phyloP scores from a whole-genome alignment of 2,888 invertebrate species.

The Drosophila ustulata region DNA sequence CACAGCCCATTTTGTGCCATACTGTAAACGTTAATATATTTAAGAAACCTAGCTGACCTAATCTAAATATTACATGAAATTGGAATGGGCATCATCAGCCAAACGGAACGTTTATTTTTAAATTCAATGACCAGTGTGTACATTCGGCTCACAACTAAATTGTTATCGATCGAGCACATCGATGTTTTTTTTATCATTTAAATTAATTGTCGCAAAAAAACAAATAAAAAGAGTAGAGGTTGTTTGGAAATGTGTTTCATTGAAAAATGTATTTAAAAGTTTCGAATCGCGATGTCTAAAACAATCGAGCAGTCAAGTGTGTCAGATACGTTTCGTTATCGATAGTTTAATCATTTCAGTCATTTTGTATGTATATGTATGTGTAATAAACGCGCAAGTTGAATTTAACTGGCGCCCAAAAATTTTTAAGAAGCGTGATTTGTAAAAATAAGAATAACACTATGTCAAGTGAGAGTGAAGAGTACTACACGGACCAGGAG shows the following conservation, averaged over 20 bases:
- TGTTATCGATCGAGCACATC: not conserved
- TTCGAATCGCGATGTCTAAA: not conserved
- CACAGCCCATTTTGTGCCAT: not conserved
- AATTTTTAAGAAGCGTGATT: slow-evolving; percentile 5
- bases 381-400: slow-evolving; percentile 19
- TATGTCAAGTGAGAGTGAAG: slow-evolving; percentile 54
- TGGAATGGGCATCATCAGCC: not conserved
- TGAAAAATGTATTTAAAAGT: too few species aligned
- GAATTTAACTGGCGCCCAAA: slow-evolving; percentile 50
- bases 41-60: not conserved
- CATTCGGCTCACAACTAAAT: not conserved
- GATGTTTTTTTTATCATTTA: not conserved
- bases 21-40: not conserved
- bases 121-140: not conserved
- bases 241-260: too few species aligned
- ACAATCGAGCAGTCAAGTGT: not conserved
- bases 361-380: not conserved
- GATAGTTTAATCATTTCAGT: not conserved
- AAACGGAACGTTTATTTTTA: not conserved
- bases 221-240: too few species aligned
- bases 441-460: not conserved
- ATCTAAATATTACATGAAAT: not conserved
- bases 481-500: slow-evolving; percentile 43
- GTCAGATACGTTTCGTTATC: not conserved
- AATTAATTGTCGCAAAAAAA: too few species aligned